Percentiles rank a stretch among this genome's conserved stretches.
These are phyloP conservation scores for Cheilosia scutellata DNA, from an alignment of 2,888 invertebrate species.

Conservation along the genomic window DNA sequence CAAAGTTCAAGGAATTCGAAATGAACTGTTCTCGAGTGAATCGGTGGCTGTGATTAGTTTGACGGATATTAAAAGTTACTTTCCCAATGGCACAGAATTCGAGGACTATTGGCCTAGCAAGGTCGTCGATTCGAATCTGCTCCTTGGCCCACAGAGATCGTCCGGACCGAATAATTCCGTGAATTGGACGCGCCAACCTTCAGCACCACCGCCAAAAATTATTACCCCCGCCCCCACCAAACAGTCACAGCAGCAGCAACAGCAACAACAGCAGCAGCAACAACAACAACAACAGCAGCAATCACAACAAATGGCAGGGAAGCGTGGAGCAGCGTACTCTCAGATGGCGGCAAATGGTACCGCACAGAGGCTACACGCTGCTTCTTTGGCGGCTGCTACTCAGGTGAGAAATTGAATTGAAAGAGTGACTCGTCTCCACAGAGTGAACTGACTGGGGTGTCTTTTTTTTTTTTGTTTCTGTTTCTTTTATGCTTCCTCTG, in stretches of 20 bases:
- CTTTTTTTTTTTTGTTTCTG: slow-evolving; percentile 43
- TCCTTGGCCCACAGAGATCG: slow-evolving; percentile 87
- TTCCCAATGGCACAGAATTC: slow-evolving; percentile 94
- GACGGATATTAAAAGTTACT: slow-evolving; percentile 95
- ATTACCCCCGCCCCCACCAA: slow-evolving; percentile 78
- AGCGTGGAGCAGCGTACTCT: slow-evolving; percentile 67
- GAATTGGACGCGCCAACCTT: slow-evolving; percentile 92
- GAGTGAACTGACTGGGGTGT: slow-evolving; percentile 65
- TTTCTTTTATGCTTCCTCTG: slow-evolving; percentile 29
- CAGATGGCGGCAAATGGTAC: slow-evolving; percentile 62
- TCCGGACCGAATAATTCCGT: slow-evolving; percentile 86
- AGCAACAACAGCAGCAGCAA: slow-evolving; percentile 77
- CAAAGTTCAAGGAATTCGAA: slow-evolving; percentile 96
- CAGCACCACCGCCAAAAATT: slow-evolving; percentile 87
- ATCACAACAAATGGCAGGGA: slow-evolving; percentile 76
- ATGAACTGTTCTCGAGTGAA: slow-evolving; percentile 95
- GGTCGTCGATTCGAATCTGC: slow-evolving; percentile 91
- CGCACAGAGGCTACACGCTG: slow-evolving; percentile 79
- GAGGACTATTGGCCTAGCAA: slow-evolving; percentile 97
- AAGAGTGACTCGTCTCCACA: slow-evolving; percentile 79
- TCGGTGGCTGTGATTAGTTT: slow-evolving; percentile 95
- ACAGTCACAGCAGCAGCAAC: slow-evolving; percentile 78
- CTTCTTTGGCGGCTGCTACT: slow-evolving; percentile 82
- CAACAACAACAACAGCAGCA: slow-evolving; percentile 79
- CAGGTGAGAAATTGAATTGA: slow-evolving; percentile 79